Conservation (phyloP, 2,888 invertebrate genomes). For the Dolomedes plantarius region DNA sequence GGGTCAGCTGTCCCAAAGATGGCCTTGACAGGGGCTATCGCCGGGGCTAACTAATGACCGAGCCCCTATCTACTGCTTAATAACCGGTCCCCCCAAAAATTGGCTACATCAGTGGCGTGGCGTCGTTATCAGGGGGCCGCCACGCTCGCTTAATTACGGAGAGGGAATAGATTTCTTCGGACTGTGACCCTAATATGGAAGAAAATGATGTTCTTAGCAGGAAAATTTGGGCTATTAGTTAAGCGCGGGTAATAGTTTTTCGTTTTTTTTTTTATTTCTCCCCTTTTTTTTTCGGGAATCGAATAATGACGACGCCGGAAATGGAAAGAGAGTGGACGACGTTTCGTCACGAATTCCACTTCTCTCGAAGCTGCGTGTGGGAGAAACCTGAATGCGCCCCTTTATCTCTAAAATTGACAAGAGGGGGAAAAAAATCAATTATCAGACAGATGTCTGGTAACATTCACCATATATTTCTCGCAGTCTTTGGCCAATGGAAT, state of each 20-base stretch:
- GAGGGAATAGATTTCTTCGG: constrained; percentile 31
- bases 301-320: neutral
- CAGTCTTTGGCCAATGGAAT: no score
- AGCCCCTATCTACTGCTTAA: constrained; percentile 64
- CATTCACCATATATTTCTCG: no score
- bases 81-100: constrained; percentile 59
- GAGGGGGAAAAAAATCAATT: no score
- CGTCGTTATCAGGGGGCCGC: constrained; percentile 61
- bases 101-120: constrained; percentile 61
- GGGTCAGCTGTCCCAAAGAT: constrained; percentile 60
- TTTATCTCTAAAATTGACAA: no score
- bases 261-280: neutral
- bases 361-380: no score
- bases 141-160: constrained; percentile 67
- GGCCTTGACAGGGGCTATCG: constrained; percentile 64
- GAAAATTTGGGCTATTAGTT: constrained; percentile 8
- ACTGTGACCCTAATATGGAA: constrained; percentile 49
- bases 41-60: constrained; percentile 63
- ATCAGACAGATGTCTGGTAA: no score
- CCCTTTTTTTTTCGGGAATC: neutral
- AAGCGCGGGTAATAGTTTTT: neutral
- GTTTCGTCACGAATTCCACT: no score
- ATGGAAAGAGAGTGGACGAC: neutral
- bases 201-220: constrained; percentile 10
- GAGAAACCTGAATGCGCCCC: no score